Conservation (phyloP, 2,888 invertebrate species). For the Tupiocoris notatus region DNA sequence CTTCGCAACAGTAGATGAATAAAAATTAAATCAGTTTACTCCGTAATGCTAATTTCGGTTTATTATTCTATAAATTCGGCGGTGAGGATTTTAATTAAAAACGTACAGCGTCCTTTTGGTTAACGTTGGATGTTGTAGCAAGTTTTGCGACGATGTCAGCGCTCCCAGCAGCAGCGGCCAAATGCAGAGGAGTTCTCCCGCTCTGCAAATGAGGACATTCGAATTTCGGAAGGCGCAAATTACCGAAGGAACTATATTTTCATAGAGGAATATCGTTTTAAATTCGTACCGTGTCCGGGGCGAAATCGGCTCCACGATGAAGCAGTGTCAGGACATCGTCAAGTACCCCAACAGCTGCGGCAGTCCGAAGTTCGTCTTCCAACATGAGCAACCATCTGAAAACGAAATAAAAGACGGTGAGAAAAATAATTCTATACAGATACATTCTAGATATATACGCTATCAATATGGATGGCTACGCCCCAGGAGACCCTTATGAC, state of each 20-base stretch:
- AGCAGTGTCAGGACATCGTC: conserved; percentile 55
- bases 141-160: conserved; percentile 57
- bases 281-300: conserved; percentile 56
- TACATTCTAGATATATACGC: no score
- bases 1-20: no score
- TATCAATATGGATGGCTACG: no score
- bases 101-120: conserved; percentile 52
- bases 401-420: no score
- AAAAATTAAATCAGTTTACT: not conserved
- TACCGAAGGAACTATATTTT: no score
- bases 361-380: conserved; percentile 57
- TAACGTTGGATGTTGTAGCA: conserved; percentile 56
- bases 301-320: conserved; percentile 54
- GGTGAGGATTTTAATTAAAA: no score
- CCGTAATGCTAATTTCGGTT: no score
- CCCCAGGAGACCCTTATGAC: no score
- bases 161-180: conserved; percentile 59
- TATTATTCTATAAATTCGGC: no score
- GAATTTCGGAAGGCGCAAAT: no score
- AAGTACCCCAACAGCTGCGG: conserved; percentile 55
- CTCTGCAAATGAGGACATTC: conserved; percentile 54
- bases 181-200: conserved; percentile 58
- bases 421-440: no score
- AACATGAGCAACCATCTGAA: conserved; percentile 50
- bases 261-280: no score